Conservation (phyloP, 2,888 invertebrate species). For the Parnassius glacialis region DNA sequence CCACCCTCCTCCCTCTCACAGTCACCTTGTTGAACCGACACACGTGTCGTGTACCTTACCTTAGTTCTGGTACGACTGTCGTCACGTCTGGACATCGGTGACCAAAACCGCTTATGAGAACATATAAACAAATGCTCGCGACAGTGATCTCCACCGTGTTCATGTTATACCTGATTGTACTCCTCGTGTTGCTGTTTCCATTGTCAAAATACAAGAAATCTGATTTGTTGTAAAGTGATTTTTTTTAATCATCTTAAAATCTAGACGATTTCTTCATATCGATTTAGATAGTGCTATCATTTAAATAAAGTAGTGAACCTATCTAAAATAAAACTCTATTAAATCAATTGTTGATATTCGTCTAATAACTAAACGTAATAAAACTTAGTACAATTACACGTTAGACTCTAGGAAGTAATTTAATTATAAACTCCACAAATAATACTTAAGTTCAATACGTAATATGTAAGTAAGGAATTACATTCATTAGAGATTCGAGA, state of each 20-base stretch:
- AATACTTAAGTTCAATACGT: too few species aligned
- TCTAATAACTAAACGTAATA: too few species aligned
- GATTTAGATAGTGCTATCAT: too few species aligned
- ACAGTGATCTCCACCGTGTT: slow-evolving; percentile 59
- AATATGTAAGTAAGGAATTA: too few species aligned
- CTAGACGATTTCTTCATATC: too few species aligned
- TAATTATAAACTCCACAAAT: too few species aligned
- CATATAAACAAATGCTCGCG: slow-evolving; percentile 44
- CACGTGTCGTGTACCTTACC: slow-evolving; percentile 23
- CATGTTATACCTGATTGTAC: slow-evolving; percentile 62
- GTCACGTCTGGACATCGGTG: slow-evolving; percentile 36
- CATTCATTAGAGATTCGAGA: too few species aligned
- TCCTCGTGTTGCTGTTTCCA: slow-evolving; percentile 65
- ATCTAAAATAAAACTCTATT: too few species aligned
- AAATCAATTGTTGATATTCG: too few species aligned
- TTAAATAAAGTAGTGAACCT: too few species aligned
- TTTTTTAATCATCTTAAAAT: background rate
- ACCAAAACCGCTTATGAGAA: background rate
- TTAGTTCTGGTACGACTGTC: slow-evolving; percentile 44
- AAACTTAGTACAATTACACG: too few species aligned
- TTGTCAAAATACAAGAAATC: slow-evolving; percentile 60
- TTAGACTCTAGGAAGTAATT: too few species aligned
- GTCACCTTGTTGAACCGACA: slow-evolving; percentile 27
- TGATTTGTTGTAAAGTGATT: slow-evolving; percentile 5
- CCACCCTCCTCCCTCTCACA: slow-evolving; percentile 22